Evolutionary conservation across 2,888 invertebrate species (phyloP).

Genomic region (Drosophila mulleri): DNA sequence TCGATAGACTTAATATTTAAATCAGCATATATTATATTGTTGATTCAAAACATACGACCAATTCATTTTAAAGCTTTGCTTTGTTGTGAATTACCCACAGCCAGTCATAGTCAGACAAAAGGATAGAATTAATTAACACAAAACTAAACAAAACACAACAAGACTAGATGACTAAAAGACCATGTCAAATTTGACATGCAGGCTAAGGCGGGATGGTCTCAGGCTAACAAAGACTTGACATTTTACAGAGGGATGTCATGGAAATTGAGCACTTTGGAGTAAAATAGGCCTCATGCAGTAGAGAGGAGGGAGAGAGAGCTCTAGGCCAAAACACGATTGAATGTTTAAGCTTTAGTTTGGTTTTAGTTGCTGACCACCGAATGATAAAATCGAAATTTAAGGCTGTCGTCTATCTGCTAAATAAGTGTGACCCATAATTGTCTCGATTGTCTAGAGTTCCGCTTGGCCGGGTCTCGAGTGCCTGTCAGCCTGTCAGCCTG

Average conservation of each 20-base stretch:
- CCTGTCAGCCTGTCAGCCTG: conserved; percentile 44
- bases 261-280: conserved; percentile 1
- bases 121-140: not conserved
- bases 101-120: not conserved
- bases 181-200: conserved; percentile 9
- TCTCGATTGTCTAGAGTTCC: conserved; percentile 32
- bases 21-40: too few species aligned
- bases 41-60: too few species aligned
- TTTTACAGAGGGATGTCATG: not conserved
- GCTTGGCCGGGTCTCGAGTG: conserved; percentile 29
- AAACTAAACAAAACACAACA: not conserved
- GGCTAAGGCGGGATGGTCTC: too few species aligned
- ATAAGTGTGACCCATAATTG: conserved; percentile 45
- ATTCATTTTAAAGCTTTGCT: not conserved
- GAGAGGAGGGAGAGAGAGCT: too few species aligned
- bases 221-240: not conserved
- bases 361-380: not conserved
- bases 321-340: not conserved
- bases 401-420: conserved; percentile 16
- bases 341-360: not conserved
- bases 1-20: too few species aligned
- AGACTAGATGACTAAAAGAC: not conserved
- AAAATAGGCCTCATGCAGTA: not conserved
- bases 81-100: not conserved
- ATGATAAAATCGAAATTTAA: conserved; percentile 1